These are phyloP conservation scores for Pteropus alecto DNA, from an alignment of 2,113 vertebrate genomes.

Conservation along the genomic window DNA sequence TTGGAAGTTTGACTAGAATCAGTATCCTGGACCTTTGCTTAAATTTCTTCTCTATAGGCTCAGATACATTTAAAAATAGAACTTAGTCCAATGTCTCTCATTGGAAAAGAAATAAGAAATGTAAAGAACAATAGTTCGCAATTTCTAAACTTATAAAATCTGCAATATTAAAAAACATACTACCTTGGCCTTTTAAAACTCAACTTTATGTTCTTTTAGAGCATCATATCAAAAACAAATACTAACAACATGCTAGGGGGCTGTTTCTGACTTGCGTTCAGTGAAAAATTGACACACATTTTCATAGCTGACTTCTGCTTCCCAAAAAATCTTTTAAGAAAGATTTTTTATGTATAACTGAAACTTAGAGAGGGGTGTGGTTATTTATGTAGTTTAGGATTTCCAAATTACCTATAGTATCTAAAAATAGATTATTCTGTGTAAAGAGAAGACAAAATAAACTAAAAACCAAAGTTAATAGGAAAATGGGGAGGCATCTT, in stretches of 20 bases:
- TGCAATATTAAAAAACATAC: not conserved
- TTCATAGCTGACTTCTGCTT: not conserved
- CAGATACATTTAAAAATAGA: slow-evolving; percentile 6
- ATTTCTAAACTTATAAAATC: not conserved
- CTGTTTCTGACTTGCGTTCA: not conserved
- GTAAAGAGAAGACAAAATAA: slow-evolving; percentile 4
- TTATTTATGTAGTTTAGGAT: slow-evolving; percentile 16
- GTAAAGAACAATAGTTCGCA: not conserved
- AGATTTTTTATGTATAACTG: not conserved
- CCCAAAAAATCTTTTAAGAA: slow-evolving; percentile 27
- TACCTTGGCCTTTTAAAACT: not conserved
- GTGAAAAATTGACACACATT: not conserved
- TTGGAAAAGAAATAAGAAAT: not conserved
- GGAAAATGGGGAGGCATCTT: not conserved
- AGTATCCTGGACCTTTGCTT: not conserved
- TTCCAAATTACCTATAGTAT: not conserved
- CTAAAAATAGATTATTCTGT: not conserved
- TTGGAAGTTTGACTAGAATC: not conserved
- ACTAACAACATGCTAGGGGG: not conserved
- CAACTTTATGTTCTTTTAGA: not conserved
- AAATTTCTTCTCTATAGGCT: not conserved
- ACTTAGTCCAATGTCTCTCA: not conserved
- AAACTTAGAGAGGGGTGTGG: not conserved
- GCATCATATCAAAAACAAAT: not conserved
- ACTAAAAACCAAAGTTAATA: not conserved